A percentile compares a stretch with the other conserved stretches of the same genome.
phyloP scores from a whole-genome alignment of 2,888 invertebrate genomes.

The Julus scanicus region DNA sequence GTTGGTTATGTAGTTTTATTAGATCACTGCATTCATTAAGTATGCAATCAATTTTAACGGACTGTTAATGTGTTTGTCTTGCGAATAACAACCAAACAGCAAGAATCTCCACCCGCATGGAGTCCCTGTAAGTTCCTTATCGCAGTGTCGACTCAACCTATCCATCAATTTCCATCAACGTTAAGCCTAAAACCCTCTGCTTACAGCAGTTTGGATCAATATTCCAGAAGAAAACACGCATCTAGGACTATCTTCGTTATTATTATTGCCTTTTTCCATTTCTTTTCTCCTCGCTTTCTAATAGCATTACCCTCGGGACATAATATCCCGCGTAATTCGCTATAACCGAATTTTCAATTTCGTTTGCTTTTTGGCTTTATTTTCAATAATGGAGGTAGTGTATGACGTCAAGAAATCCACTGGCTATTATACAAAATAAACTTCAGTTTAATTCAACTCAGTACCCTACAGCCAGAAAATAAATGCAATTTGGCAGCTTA shows the following conservation, averaged over 20 bases:
- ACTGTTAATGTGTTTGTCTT: neutral
- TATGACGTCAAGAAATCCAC: neutral
- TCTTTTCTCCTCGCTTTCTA: neutral
- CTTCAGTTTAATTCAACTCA: too few relatives aligned
- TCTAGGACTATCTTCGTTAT: neutral
- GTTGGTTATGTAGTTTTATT: too few relatives aligned
- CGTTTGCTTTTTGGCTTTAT: neutral
- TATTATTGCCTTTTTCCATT: neutral
- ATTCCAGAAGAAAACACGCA: neutral
- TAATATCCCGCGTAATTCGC: neutral
- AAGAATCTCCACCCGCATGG: neutral
- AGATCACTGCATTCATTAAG: too few relatives aligned
- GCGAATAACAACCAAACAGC: neutral
- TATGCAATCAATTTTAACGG: neutral
- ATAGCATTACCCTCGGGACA: neutral
- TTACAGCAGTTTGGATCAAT: neutral
- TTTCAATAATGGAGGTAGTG: neutral
- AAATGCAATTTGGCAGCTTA: too few relatives aligned
- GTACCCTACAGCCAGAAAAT: too few relatives aligned
- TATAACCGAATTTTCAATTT: neutral
- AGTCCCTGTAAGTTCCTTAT: neutral
- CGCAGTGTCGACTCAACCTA: neutral
- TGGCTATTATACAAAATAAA: too few relatives aligned
- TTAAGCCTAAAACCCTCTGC: neutral
- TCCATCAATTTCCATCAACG: conserved; percentile 19